Evolutionary conservation across 2,797 vertebrate species (phyloP).

Genomic region (Cottoperca gobio): DNA sequence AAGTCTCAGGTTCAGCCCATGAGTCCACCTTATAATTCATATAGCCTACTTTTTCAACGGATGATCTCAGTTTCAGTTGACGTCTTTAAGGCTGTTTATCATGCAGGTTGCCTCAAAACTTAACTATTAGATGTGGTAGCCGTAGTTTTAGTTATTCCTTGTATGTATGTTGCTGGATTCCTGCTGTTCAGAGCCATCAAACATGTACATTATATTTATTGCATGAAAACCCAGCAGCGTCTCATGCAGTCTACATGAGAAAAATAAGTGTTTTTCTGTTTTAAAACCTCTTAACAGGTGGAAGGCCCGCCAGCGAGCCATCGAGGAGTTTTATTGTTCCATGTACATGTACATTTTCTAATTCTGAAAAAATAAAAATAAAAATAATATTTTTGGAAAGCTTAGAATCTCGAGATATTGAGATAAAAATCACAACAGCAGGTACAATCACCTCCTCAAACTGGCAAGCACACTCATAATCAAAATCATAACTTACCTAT

Average conservation of each 20-base stretch:
- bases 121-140: neutral
- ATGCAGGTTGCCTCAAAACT: neutral
- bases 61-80: slow-evolving; percentile 7
- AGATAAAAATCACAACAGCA: too few relatives aligned
- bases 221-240: neutral
- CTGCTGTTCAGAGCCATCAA: neutral
- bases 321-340: too few relatives aligned
- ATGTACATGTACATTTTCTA: too few relatives aligned
- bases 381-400: too few relatives aligned
- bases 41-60: neutral
- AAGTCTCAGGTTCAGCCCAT: neutral
- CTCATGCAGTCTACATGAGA: neutral
- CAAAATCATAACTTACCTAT: too few relatives aligned
- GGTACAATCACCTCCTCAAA: too few relatives aligned
- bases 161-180: neutral
- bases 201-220: neutral
- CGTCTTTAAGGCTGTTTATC: neutral
- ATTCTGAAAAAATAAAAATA: too few relatives aligned
- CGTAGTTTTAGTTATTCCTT: neutral
- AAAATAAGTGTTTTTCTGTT: neutral
- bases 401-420: too few relatives aligned
- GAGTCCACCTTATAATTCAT: slow-evolving; percentile 22
- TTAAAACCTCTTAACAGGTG: too few relatives aligned
- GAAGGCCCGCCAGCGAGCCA: too few relatives aligned
- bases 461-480: too few relatives aligned